Conservation (phyloP, 2,888 invertebrate genomes). For the Nomada fabriciana region DNA sequence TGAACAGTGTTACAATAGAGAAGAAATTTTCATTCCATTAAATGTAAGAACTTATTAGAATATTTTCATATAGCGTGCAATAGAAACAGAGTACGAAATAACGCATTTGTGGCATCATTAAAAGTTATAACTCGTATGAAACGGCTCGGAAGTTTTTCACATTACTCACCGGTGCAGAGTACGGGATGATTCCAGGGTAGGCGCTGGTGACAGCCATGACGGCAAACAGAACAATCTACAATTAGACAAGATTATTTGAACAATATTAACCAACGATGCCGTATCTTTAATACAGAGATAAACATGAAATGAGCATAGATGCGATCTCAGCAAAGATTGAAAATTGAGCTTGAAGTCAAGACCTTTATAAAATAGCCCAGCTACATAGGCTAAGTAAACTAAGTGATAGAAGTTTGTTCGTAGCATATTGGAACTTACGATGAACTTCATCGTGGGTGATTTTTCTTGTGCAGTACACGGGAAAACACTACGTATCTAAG, state of each 20-base stretch:
- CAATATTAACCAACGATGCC: background rate
- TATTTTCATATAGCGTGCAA: slow-evolving; percentile 32
- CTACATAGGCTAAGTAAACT: background rate
- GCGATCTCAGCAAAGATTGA: background rate
- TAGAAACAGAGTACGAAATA: background rate
- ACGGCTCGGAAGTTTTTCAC: background rate
- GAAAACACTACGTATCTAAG: slow-evolving; percentile 81
- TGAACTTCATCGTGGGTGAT: slow-evolving; percentile 81
- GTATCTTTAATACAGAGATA: no score
- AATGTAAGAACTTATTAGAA: slow-evolving; percentile 15
- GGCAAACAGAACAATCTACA: slow-evolving; percentile 81
- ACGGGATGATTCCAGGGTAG: slow-evolving; percentile 75
- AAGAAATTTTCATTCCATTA: background rate
- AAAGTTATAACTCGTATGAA: background rate
- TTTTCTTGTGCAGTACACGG: slow-evolving; percentile 81
- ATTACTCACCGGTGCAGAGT: slow-evolving; percentile 65
- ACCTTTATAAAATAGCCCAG: no score
- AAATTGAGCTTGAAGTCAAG: no score
- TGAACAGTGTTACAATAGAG: background rate
- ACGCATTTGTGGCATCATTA: background rate
- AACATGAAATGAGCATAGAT: background rate
- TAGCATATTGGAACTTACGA: slow-evolving; percentile 79
- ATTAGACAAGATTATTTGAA: slow-evolving; percentile 16
- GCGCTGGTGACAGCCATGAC: slow-evolving; percentile 79
- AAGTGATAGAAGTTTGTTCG: background rate